phyloP scores from a whole-genome alignment of 2,113 vertebrate genomes.

The Scalopus aquaticus region DNA sequence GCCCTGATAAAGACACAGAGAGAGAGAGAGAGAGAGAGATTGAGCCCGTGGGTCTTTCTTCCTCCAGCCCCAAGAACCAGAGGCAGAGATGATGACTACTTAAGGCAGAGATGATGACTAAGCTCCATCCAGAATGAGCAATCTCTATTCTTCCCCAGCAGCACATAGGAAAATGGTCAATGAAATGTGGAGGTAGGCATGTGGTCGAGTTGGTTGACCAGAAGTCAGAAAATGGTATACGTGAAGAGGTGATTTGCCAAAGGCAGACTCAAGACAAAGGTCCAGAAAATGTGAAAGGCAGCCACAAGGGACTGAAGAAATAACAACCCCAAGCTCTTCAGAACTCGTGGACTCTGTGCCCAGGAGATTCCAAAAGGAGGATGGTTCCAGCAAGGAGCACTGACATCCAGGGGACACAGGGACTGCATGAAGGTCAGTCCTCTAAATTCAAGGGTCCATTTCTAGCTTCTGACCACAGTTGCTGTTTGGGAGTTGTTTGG shows the following conservation, averaged over 20 bases:
- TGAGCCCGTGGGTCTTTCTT: accelerated
- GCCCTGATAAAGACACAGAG: neutral
- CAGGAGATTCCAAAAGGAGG: neutral
- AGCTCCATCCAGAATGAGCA: accelerated
- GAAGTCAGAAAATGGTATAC: neutral
- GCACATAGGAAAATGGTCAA: neutral
- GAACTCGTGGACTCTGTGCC: neutral
- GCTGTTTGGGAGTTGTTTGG: neutral
- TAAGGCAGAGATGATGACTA: neutral
- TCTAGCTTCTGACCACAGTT: neutral
- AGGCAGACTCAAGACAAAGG: neutral
- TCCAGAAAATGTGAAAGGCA: neutral
- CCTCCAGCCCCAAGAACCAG: neutral
- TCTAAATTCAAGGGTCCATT: neutral
- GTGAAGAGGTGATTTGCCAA: neutral
- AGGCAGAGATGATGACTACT: neutral
- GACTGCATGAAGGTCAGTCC: neutral
- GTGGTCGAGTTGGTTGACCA: neutral
- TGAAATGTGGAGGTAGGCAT: neutral
- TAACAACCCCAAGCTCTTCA: neutral
- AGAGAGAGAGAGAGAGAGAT: neutral
- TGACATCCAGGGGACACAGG: accelerated
- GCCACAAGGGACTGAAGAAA: neutral
- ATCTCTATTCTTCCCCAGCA: neutral
- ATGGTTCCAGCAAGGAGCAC: accelerated